A percentile compares a stretch with the other conserved stretches of the same genome.
These are phyloP conservation scores for Myopa testacea DNA, from an alignment of 2,888 invertebrate species.

Conservation along the genomic window DNA sequence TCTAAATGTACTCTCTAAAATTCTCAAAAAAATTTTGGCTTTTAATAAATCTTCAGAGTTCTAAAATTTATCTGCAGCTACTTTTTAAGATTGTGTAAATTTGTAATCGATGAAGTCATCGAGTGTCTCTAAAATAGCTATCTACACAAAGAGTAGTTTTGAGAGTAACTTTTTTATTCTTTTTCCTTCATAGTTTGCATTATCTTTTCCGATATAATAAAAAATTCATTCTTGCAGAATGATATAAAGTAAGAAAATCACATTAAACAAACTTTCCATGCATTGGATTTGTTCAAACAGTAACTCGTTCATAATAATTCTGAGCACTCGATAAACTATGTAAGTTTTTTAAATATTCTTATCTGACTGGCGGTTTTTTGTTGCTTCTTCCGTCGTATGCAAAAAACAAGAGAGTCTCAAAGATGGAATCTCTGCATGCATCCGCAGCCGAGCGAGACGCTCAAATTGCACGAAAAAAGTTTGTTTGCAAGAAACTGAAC, in stretches of 20 bases:
- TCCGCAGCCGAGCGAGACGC: not conserved
- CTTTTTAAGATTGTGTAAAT: not conserved
- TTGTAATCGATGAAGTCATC: not conserved
- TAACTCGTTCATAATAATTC: not conserved
- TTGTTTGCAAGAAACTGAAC: constrained; percentile 5
- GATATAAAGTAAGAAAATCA: not conserved
- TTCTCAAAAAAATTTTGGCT: too few relatives aligned
- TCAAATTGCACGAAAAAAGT: not conserved
- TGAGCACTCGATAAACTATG: constrained; percentile 3
- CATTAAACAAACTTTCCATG: not conserved
- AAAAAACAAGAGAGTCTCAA: not conserved
- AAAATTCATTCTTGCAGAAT: not conserved
- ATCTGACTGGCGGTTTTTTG: not conserved
- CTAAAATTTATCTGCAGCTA: not conserved
- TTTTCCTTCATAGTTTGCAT: not conserved
- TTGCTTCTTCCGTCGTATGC: not conserved
- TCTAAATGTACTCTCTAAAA: too few relatives aligned
- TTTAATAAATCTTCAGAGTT: too few relatives aligned
- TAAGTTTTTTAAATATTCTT: not conserved
- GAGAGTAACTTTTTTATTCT: not conserved
- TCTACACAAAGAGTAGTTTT: not conserved
- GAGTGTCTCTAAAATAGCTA: not conserved
- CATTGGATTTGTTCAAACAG: not conserved
- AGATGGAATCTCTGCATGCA: not conserved
- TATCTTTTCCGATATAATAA: not conserved